A percentile compares a stretch with the other conserved stretches of the same genome.
These are phyloP conservation scores for Synanthedon myopaeformis DNA, from an alignment of 2,888 invertebrate species.

Conservation along the genomic window DNA sequence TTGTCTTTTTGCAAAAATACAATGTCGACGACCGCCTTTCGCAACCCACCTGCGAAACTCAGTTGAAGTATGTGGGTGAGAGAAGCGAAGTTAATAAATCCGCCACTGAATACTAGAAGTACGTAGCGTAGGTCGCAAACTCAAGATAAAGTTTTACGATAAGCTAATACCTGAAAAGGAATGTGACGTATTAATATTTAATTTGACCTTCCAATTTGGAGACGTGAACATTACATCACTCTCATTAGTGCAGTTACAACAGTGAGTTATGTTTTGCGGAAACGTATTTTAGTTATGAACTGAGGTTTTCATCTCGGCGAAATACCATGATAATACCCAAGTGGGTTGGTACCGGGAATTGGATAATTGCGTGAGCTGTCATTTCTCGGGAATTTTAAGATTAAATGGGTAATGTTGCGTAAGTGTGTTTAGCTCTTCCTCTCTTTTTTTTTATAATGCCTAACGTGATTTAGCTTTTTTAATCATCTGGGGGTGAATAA, in stretches of 20 bases:
- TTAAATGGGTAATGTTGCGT: conserved; percentile 8
- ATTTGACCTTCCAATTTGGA: background rate
- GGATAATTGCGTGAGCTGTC: conserved; percentile 32
- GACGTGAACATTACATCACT: background rate
- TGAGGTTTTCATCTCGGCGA: background rate
- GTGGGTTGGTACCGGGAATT: conserved; percentile 24
- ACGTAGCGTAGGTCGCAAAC: background rate
- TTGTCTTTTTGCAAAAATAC: conserved; percentile 15
- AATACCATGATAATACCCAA: background rate
- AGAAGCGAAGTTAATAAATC: conserved; percentile 14
- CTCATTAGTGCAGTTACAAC: background rate
- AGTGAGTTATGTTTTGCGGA: background rate
- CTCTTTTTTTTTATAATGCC: conserved; percentile 1
- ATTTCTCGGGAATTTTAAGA: conserved; percentile 25
- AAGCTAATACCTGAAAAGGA: no score
- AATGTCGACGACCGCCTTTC: conserved; percentile 12
- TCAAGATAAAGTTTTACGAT: background rate
- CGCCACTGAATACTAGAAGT: background rate
- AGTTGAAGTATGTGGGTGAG: conserved; percentile 23
- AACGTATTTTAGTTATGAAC: background rate
- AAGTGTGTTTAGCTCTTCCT: conserved; percentile 10
- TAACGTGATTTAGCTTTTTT: no score
- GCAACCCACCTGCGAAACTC: conserved; percentile 16
- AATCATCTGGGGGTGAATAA: no score
- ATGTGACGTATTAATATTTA: no score